phyloP scores from a whole-genome alignment of 2,888 invertebrate genomes.

The Eilema griseolum region DNA sequence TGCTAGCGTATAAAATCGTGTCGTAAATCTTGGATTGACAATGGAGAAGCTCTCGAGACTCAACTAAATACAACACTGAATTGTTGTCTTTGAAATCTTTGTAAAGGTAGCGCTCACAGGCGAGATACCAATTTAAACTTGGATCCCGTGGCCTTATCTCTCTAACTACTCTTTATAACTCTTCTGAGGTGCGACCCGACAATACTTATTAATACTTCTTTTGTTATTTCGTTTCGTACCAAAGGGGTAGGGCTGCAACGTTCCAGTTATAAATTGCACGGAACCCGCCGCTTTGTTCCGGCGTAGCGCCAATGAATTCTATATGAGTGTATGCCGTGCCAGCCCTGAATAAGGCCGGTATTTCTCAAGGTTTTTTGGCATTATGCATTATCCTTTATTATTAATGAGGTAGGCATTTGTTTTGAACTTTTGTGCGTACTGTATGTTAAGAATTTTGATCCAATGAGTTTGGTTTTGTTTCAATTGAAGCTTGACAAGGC shows the following conservation, averaged over 20 bases:
- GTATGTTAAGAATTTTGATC: conserved; percentile 14
- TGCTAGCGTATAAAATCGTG: not conserved
- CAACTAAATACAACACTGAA: not conserved
- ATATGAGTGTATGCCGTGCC: conserved; percentile 44
- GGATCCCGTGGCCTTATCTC: conserved; percentile 7
- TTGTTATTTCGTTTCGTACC: conserved; percentile 31
- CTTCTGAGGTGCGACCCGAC: conserved; percentile 14
- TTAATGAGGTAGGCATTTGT: conserved; percentile 35
- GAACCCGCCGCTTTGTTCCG: conserved; percentile 44
- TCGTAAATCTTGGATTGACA: not conserved
- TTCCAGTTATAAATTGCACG: conserved; percentile 43
- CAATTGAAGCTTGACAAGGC: not conserved
- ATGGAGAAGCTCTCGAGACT: not conserved
- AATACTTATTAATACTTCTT: conserved; percentile 42
- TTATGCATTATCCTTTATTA: conserved; percentile 42
- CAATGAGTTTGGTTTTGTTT: conserved; percentile 9
- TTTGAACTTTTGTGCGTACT: conserved; percentile 16
- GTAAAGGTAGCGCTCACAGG: not conserved
- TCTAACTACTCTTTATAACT: conserved; percentile 8
- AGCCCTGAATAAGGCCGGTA: conserved; percentile 27
- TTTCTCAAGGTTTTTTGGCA: conserved; percentile 39
- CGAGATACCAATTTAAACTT: conserved; percentile 5
- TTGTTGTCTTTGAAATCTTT: not conserved
- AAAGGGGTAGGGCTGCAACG: conserved; percentile 32
- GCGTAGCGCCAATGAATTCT: conserved; percentile 49